Evolutionary conservation across 1,140 invertebrate species (phyloP), one percentile per base, ranked within the genome.

Genomic region (Trinorchestia longiramus): DNA sequence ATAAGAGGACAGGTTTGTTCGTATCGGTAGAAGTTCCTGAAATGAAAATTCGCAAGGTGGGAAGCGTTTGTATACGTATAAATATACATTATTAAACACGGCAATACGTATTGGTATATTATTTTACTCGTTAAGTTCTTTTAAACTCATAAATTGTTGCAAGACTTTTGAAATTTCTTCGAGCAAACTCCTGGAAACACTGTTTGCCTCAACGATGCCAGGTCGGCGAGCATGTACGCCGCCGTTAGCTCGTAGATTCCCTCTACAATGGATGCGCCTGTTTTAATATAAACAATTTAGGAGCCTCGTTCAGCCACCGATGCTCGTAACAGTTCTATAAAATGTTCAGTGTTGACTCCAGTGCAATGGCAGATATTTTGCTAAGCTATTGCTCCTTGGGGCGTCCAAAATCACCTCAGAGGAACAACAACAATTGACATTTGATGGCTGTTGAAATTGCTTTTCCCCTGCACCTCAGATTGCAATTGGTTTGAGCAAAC

Each of bases 221-320:
- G 15, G 62, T 28, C 28, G 62, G 62, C 62, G 11, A 3, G 62
- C 28, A 77, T 36, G 15, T 28, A 77, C 8, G 28, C 15, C 19
- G 28, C 62, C 62, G 47, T 77, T 77, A 36, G 62, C 62, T 77
- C 62, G 62, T 77, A 77, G 62, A 11, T 77, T 36, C 36, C 62
- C 62, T 77, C 6, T 28, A 77, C 62, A 77, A 77, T 77, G 62
- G 62, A 77, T 77, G 62, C 62, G 62, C 62, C 62, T 77, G 62
- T 77, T 90, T 90, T 90, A 90, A 90, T 90, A 90, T 90, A 90
- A 90, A 90, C 88, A 90, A 90, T 90, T 90, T 90, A 43, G 88
- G 28, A 15, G 43, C 36, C 88, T 90, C 88, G 88, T 41, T 90
- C 88, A 90, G 41, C 88, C 36, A 4, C 36, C n/a, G 88, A 41